These are phyloP conservation scores for Cryptus armator DNA, from an alignment of 2,888 invertebrate genomes.

Conservation along the genomic window DNA sequence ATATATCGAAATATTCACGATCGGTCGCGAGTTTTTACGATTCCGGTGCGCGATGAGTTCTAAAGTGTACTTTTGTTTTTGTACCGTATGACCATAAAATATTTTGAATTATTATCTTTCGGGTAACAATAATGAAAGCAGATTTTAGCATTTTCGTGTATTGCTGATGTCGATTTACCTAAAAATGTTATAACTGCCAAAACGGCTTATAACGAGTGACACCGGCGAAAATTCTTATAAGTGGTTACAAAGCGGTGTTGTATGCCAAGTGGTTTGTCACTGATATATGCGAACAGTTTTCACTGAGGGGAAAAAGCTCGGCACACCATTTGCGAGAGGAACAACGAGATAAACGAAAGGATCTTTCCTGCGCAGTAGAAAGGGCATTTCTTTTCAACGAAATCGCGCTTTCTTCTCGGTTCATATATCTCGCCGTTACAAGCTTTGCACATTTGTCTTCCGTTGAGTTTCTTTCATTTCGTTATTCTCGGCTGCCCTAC, in stretches of 20 bases:
- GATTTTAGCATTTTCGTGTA: background rate
- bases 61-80: background rate
- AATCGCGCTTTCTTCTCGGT: conserved; percentile 36
- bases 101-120: background rate
- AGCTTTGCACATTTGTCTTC: conserved; percentile 6
- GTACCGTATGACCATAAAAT: background rate
- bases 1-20: background rate
- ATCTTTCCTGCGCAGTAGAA: conserved; percentile 17
- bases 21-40: background rate
- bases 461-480: background rate
- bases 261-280: conserved; percentile 25
- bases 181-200: background rate
- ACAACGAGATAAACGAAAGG: conserved; percentile 22
- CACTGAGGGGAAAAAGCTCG: background rate
- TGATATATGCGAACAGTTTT: conserved; percentile 34
- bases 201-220: background rate
- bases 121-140: background rate
- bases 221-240: conserved; percentile 11
- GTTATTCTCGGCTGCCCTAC: background rate
- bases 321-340: background rate
- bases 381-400: conserved; percentile 31
- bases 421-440: conserved; percentile 4
- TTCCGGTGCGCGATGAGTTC: background rate
- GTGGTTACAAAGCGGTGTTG: conserved; percentile 36
- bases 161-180: background rate